Conservation (phyloP, 2,113 vertebrate species). For the Aegypius monachus region DNA sequence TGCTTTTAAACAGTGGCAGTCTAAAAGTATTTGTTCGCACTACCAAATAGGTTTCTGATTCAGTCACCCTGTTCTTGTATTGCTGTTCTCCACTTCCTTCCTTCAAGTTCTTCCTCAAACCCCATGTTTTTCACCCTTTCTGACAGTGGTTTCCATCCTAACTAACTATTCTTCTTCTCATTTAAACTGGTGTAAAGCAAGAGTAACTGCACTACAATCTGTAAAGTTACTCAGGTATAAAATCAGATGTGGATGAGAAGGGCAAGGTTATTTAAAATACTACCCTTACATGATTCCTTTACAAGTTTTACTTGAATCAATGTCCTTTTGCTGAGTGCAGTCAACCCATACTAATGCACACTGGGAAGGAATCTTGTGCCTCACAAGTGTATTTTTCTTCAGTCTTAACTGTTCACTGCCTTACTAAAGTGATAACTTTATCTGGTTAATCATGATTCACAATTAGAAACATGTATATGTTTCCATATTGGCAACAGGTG, state of each 20-base stretch:
- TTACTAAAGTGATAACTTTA: neutral
- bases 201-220: neutral
- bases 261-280: neutral
- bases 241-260: neutral
- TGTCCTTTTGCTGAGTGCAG: neutral
- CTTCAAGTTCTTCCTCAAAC: neutral
- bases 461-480: neutral
- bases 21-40: neutral
- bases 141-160: neutral
- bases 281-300: neutral
- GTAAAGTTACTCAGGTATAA: neutral
- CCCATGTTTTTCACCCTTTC: neutral
- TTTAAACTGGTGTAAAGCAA: neutral
- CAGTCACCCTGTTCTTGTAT: neutral
- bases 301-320: neutral
- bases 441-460: neutral
- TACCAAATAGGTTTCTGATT: neutral
- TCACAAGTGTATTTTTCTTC: neutral
- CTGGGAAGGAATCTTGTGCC: neutral
- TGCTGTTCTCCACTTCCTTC: neutral
- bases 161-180: neutral
- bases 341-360: neutral
- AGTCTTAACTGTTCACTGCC: neutral
- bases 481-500: neutral
- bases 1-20: neutral